Percentiles rank a stretch among this genome's conserved stretches.
Evolutionary conservation across 2,113 vertebrate genomes (phyloP).

Genomic region (Ammodytes marinus): DNA sequence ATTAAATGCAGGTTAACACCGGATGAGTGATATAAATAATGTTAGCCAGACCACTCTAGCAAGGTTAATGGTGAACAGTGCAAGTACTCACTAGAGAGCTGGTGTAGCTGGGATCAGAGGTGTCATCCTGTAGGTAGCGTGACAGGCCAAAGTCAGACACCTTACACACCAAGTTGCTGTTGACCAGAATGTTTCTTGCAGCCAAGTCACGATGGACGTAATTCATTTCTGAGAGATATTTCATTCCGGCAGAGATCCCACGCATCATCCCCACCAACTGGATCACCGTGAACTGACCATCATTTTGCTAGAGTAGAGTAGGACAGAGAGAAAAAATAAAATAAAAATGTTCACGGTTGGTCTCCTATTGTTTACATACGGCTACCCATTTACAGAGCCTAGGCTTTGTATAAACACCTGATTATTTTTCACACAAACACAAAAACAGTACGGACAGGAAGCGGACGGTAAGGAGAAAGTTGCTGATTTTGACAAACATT

Average conservation of each 20-base stretch:
- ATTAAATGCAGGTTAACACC: conserved; percentile 1
- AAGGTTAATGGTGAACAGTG: conserved; percentile 1
- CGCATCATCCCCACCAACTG: conserved; percentile 98
- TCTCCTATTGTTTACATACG: too few species aligned
- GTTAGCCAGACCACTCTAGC: not conserved
- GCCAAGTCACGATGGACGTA: conserved; percentile 97
- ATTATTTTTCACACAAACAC: too few species aligned
- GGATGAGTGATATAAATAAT: not conserved
- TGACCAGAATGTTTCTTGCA: conserved; percentile 97
- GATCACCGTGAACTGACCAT: conserved; percentile 98
- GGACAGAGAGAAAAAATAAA: conserved; percentile 33
- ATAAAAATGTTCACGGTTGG: not conserved
- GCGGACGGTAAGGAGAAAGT: too few species aligned
- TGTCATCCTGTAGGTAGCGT: conserved; percentile 96
- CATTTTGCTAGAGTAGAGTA: conserved; percentile 90
- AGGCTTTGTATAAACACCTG: too few species aligned
- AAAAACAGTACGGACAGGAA: too few species aligned
- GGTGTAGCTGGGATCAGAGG: conserved; percentile 97
- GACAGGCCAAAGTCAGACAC: conserved; percentile 98
- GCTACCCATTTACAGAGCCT: too few species aligned
- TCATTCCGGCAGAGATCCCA: conserved; percentile 97
- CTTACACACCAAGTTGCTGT: conserved; percentile 98
- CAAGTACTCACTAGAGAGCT: conserved; percentile 92
- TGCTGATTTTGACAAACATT: too few species aligned
- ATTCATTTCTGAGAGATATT: conserved; percentile 98